phyloP scores from a whole-genome alignment of 2,888 invertebrate genomes.

The Calameuta pallipes region DNA sequence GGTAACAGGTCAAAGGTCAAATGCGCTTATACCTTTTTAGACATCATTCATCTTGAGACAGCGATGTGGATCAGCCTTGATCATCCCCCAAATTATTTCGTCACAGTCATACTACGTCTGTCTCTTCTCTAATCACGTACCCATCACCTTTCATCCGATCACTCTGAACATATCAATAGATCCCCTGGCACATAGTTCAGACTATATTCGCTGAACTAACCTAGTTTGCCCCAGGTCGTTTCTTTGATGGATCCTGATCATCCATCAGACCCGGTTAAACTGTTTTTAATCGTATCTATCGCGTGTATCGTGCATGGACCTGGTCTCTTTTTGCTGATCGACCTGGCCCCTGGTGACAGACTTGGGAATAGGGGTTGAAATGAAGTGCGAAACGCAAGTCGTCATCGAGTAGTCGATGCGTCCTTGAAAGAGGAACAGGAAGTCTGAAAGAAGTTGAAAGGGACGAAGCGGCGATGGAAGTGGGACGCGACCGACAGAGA shows the following conservation, averaged over 20 bases:
- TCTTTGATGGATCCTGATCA: neutral
- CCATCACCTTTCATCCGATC: neutral
- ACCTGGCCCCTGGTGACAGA: neutral
- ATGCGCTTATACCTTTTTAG: neutral
- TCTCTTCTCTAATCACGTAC: neutral
- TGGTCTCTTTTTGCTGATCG: neutral
- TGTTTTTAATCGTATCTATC: neutral
- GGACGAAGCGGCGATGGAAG: neutral
- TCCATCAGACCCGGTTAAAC: neutral
- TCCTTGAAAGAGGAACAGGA: conserved; percentile 5
- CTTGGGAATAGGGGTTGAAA: neutral
- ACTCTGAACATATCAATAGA: neutral
- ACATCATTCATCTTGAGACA: neutral
- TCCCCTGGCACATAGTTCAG: neutral
- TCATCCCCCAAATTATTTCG: neutral
- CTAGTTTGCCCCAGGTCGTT: neutral
- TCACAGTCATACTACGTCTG: neutral
- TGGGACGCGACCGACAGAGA: neutral
- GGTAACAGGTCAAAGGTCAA: neutral
- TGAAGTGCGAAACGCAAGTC: neutral
- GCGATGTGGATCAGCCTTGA: neutral
- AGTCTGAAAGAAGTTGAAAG: conserved; percentile 15
- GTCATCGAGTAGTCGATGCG: too few relatives aligned
- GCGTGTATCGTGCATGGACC: neutral
- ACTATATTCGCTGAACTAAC: neutral